Conservation (phyloP, 2,888 invertebrate genomes). For the Cenopis cana region DNA sequence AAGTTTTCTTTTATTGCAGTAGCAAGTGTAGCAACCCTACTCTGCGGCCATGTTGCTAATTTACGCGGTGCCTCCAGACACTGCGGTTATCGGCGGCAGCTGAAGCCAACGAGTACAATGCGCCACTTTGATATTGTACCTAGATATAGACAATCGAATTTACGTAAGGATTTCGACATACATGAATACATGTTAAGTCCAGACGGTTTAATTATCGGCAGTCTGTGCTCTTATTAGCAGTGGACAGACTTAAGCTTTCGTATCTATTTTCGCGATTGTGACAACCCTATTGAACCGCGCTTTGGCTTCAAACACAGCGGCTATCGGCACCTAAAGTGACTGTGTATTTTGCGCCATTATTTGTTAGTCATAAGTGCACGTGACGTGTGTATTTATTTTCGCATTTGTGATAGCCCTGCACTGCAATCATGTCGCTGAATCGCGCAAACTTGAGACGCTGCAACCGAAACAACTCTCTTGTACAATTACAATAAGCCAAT, state of each 20-base stretch:
- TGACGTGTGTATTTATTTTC: conserved; percentile 8
- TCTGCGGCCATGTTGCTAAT: conserved; percentile 15
- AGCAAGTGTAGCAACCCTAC: conserved; percentile 6
- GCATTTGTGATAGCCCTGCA: not conserved
- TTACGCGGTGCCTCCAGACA: conserved; percentile 10
- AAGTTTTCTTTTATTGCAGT: conserved; percentile 12
- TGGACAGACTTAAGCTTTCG: not conserved
- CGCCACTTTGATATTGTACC: conserved; percentile 3
- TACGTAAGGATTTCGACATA: not conserved
- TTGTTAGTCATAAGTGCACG: not conserved
- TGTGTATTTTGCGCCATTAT: not conserved
- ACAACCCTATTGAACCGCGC: conserved; percentile 8
- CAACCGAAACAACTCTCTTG: too few relatives aligned
- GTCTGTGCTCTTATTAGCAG: not conserved
- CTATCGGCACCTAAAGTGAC: conserved; percentile 5
- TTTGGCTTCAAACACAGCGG: not conserved
- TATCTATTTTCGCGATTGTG: conserved; percentile 19
- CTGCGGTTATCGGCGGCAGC: conserved; percentile 22
- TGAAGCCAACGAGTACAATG: conserved; percentile 7
- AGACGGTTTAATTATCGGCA: not conserved
- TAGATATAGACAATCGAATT: not conserved
- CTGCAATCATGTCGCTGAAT: not conserved
- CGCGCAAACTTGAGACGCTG: too few relatives aligned
- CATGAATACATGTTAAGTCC: too few relatives aligned
- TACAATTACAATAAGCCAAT: too few relatives aligned